Evolutionary conservation across 2,113 vertebrate genomes (phyloP), one percentile per base, ranked within the genome.

Genomic region (Oplegnathus fasciatus): DNA sequence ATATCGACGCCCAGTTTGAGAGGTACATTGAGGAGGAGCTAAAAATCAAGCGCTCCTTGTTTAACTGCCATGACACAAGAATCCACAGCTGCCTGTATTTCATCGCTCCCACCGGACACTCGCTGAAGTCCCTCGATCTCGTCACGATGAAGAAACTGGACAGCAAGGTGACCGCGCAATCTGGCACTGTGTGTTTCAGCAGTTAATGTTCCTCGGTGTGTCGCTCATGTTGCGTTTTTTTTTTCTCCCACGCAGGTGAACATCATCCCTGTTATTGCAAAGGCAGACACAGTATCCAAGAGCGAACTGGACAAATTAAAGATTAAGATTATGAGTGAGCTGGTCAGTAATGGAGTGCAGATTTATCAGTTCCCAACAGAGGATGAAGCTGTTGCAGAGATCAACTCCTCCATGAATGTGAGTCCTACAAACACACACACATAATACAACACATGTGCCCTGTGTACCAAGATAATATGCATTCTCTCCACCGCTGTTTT

Each of bases 121-220:
- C 98, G 0, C 96, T 99, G 58, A 99, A 98, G 93, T 98, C 98
- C 54, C 91, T 99, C 72, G 98, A 99, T 84, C 95, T 99, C 79
- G 97, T 99, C 78, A 98, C 98, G 0, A 99, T 99, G 98, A 99
- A 99, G 94, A 99, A 98, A 78, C 93, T 99, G 78, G 98, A 99
- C 74, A 98, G 98, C 95, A 99, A 99, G 96, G 98, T 99, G 75
- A 89, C 6, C 13, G 2, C 11, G 20, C 5, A 61, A 8, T 55
- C 28, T 4, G 5, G 34, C 26, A 9, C 8, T 2, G 9, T 65
- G 52, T 37, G 6, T 62, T 79, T 75, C 15, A 42, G 9, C 26
- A 30, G 10, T 65, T 5, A 24, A 5, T 8, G 1, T 50, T 67
- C 34, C 26, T 75, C n/a, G 61, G 55, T 66, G 37, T 30, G 0